Base-by-base conservation (phyloP, 2,888 invertebrate species). In the Nephrocerus scutellatus region DNA sequence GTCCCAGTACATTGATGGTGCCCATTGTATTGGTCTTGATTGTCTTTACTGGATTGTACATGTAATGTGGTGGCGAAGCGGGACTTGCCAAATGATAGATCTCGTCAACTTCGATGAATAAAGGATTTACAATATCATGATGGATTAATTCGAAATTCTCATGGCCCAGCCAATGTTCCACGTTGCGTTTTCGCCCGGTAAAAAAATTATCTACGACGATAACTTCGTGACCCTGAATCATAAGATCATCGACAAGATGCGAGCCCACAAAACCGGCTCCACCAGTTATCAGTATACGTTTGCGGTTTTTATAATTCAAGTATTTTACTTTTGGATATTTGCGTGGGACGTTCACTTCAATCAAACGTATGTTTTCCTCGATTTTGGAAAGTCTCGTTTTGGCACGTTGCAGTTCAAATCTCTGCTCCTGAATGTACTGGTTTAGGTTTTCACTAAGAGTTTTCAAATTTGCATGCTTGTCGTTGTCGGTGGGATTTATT, bases 241-340 rank as follows among this genome's bases (percentile, higher is more conserved):
- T 96, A 36, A 99, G 73, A 49, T 82, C 74, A 66, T 99, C 98
- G 0, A 96, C 93, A 18, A 99, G 74, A 70, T 99, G 98, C 0
- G 96, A 97, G 0, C 98, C 98, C n/a, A 97, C 96, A 72, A 97
- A 97, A 3, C 96, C 97, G 6, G 96, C 96, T 9, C 96, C 96
- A 30, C 96, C 96, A 6, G 95, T 93, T 35, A 92, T 79, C 80
- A 97, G 71, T 57, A 98, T 92, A 50, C 97, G 75, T 65, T 90
- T 95, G 39, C 96, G 77, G 51, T 86, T 83, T 59, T 89, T 84
- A 63, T 93, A 93, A 52, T 91, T 92, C 12, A 92, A 73, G 63
- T 90, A 92, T 62, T 84, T 85, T 0, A 97, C 93, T 62, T 86
- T 82, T 1, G 92, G 93, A 71, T 84, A 93, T 51, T 82, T 82